Conservation (phyloP, 2,113 vertebrate species). For the Sterna hirundo region DNA sequence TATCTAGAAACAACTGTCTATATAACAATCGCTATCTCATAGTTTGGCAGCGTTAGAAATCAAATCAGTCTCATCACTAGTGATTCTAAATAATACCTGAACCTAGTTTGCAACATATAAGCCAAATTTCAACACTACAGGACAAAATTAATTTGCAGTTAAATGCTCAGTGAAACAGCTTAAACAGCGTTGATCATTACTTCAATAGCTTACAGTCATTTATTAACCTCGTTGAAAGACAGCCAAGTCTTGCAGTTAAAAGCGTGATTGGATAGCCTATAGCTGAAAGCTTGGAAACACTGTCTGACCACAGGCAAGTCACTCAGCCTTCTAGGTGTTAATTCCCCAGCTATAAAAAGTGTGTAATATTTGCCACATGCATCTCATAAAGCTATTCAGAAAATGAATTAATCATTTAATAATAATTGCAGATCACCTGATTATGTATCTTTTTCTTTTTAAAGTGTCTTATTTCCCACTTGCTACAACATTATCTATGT, state of each 20-base stretch:
- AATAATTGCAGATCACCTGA: not conserved
- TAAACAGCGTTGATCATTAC: not conserved
- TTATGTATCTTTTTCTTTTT: not conserved
- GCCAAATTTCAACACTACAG: not conserved
- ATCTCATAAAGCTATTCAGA: not conserved
- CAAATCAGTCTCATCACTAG: not conserved
- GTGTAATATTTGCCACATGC: not conserved
- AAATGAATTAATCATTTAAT: not conserved
- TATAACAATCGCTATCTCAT: not conserved
- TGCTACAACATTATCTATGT: not conserved
- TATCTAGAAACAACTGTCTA: conserved; percentile 3
- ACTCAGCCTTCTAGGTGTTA: not conserved
- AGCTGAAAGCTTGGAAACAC: not conserved
- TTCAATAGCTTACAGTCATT: not conserved
- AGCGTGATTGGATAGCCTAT: not conserved
- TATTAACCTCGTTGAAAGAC: not conserved
- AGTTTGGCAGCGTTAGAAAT: conserved; percentile 44
- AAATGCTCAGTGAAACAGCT: not conserved
- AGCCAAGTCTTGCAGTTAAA: not conserved
- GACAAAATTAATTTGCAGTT: not conserved
- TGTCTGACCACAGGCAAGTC: not conserved
- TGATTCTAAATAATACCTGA: conserved; percentile 35
- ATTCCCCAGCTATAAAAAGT: not conserved
- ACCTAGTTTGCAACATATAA: not conserved
- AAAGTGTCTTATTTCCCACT: not conserved